Percentiles rank a stretch among this genome's conserved stretches.
Conservation (phyloP, 2,888 invertebrate species). For the Thelaira solivaga region DNA sequence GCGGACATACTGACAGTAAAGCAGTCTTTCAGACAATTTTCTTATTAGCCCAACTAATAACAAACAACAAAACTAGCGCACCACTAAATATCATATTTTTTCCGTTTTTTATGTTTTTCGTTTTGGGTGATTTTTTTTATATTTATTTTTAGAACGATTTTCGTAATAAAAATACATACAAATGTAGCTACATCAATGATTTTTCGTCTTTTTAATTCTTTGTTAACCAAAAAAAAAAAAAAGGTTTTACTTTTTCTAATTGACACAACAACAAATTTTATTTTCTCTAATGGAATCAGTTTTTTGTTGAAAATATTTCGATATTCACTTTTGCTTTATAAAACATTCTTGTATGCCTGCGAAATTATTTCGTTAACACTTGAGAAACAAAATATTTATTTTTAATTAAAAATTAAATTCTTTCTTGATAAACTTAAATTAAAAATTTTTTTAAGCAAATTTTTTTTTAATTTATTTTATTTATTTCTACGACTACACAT, state of each 20-base stretch:
- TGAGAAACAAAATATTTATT: too few relatives aligned
- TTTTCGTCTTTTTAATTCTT: neutral
- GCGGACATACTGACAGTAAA: neutral
- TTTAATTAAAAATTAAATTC: too few relatives aligned
- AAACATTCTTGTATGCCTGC: too few relatives aligned
- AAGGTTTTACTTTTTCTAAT: too few relatives aligned
- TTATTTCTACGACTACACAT: conserved; percentile 48
- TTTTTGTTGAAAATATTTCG: conserved; percentile 3
- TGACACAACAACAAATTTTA: too few relatives aligned
- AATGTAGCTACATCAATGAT: too few relatives aligned
- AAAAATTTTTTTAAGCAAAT: too few relatives aligned
- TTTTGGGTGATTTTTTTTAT: conserved; percentile 47
- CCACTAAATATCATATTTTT: conserved; percentile 26
- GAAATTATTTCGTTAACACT: too few relatives aligned
- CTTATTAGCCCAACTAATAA: conserved; percentile 18
- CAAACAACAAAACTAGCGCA: conserved; percentile 3
- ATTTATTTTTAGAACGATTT: conserved; percentile 52
- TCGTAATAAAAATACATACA: conserved; percentile 30
- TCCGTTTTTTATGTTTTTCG: conserved; percentile 2
- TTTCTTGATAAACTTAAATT: too few relatives aligned
- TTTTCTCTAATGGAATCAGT: too few relatives aligned
- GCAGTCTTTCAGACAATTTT: conserved; percentile 2
- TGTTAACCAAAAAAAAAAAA: neutral
- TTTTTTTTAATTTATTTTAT: conserved; percentile 20
- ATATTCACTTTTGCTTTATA: neutral